Percentiles rank a stretch among this genome's conserved stretches.
Evolutionary conservation across 2,888 invertebrate genomes (phyloP).

Genomic region (Himalopsyche anomala): DNA sequence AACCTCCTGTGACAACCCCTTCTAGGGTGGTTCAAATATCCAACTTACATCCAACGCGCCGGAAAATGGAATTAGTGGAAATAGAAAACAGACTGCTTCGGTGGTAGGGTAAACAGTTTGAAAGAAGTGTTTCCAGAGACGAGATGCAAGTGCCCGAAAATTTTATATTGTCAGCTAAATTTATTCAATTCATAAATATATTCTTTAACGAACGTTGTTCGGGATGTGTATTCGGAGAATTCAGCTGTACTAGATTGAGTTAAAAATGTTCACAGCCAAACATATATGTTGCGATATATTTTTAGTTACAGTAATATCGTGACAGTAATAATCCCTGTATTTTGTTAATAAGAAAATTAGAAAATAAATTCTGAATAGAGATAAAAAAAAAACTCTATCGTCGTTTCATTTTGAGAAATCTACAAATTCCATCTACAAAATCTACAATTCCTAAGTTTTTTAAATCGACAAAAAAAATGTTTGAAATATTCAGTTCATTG

Average conservation of each 20-base stretch:
- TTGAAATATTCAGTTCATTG: no score
- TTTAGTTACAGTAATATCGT: no score
- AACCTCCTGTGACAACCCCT: not conserved
- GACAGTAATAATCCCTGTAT: no score
- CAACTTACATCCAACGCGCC: slow-evolving; percentile 50
- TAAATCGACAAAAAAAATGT: no score
- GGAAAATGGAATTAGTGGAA: slow-evolving; percentile 61
- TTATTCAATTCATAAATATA: slow-evolving; percentile 6
- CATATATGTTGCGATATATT: not conserved
- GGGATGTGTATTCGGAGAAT: not conserved
- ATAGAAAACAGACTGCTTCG: slow-evolving; percentile 13
- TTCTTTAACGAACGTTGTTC: not conserved
- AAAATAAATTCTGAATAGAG: no score
- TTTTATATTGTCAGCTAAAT: not conserved
- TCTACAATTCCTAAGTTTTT: no score
- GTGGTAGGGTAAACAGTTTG: slow-evolving; percentile 23
- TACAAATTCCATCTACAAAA: no score
- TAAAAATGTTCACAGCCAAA: not conserved
- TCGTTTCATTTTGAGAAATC: no score
- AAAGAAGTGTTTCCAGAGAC: slow-evolving; percentile 12
- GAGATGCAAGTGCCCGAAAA: not conserved
- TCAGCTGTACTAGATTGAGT: not conserved
- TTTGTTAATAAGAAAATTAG: no score
- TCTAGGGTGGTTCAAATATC: slow-evolving; percentile 46
- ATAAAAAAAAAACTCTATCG: no score